Evolutionary conservation across 2,113 vertebrate genomes (phyloP), one percentile per base, ranked within the genome.

Genomic region (Syngnathus scovelli): DNA sequence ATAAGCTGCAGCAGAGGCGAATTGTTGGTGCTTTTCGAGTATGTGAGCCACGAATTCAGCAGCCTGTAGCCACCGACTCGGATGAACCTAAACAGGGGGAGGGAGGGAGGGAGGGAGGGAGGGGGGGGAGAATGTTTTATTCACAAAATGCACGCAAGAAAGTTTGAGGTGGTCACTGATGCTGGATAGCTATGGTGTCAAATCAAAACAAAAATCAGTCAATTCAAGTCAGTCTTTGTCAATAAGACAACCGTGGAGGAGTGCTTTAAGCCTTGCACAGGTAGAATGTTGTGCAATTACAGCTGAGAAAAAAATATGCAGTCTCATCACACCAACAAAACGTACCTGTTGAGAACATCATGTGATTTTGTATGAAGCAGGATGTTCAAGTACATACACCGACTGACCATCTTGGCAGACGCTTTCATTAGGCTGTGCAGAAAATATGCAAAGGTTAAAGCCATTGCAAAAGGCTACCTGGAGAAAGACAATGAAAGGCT

Each of bases 351-450:
- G 0, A 98, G 86, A 65, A 96, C 78, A 69, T 97, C 95, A 0
- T 93, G 92, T 3, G 95, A 91, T 0, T 92, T 93, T 0, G 96
- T 98, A 86, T 98, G 96, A 69, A 98, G 90, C n/a, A 98, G 78
- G 76, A 98, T 95, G 85, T 95, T 97, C 74, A 98, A 85, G 85
- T 98, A 98, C 75, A 96, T 95, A 74, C 96, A 98, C n/a, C 96
- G 93, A 72, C 95, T 96, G 83, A 97, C 96, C 93, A 98, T 93
- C 90, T 98, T 98, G 66, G 93, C 92, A 0, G 95, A 94, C 12
- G 94, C 95, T 84, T 98, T 98, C 96, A 98, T 98, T 1, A 98
- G 83, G 78, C 96, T 98, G 80, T 0, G 38, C 6, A 12, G 7
- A 27, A 61, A 38, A 48, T 38, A 10, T 55, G 12, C 7, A 70